A percentile compares a stretch with the other conserved stretches of the same genome.
Conservation (phyloP, 2,888 invertebrate species). For the Thalpophila matura region DNA sequence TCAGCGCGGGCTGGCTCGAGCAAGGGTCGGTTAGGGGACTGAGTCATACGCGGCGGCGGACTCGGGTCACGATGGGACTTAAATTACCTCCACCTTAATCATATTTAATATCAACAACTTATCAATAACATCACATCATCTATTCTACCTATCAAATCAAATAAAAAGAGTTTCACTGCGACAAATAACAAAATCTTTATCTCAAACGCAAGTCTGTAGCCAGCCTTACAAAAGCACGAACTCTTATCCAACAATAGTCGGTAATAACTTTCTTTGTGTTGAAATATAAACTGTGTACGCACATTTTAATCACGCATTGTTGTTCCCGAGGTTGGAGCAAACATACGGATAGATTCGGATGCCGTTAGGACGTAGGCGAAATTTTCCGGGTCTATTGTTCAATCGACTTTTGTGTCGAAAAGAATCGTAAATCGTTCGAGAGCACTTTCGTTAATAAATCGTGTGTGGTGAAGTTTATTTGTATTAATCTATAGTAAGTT, state of each 20-base stretch:
- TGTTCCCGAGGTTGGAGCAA: constrained; percentile 60
- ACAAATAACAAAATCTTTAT: not conserved
- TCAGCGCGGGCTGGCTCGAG: no score
- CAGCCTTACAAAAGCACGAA: constrained; percentile 62
- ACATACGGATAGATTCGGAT: constrained; percentile 56
- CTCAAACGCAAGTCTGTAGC: constrained; percentile 38
- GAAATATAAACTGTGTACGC: constrained; percentile 75
- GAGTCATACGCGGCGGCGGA: no score
- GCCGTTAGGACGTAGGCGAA: constrained; percentile 71
- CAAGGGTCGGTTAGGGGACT: no score
- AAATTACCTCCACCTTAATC: no score
- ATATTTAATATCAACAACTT: no score
- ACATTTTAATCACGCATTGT: constrained; percentile 86
- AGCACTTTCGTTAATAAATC: constrained; percentile 49
- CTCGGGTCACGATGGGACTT: no score
- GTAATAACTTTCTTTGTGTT: constrained; percentile 86
- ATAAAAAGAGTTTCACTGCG: not conserved
- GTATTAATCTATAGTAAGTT: not conserved
- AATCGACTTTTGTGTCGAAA: constrained; percentile 49
- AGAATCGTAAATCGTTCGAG: constrained; percentile 56
- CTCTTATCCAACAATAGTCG: constrained; percentile 77
- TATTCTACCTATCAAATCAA: not conserved
- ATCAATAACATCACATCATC: not conserved
- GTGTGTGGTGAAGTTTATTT: constrained; percentile 17
- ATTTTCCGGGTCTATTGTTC: constrained; percentile 66